Conservation (phyloP, 2,113 vertebrate genomes). For the Nesoenas mayeri region DNA sequence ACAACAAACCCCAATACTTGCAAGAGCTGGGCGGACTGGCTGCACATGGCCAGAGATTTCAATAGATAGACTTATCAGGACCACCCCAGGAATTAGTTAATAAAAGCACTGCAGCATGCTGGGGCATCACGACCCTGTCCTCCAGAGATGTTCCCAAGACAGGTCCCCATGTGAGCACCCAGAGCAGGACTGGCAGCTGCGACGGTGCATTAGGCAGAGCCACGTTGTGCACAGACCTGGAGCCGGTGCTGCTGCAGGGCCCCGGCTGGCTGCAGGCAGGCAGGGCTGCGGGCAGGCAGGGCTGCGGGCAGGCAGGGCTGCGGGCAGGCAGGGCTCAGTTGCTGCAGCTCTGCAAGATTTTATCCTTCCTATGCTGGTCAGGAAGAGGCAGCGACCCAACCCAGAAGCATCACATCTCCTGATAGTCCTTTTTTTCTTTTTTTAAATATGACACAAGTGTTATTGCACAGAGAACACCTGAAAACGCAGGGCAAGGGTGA, state of each 20-base stretch:
- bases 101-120: neutral
- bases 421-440: neutral
- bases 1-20: accelerated
- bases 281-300: accelerated
- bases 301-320: no score
- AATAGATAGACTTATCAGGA: no score
- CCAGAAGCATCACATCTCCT: neutral
- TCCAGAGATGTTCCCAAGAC: neutral
- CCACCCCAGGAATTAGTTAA: neutral
- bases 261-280: accelerated
- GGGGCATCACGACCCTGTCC: accelerated
- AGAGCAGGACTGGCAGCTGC: accelerated
- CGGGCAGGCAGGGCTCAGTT: no score
- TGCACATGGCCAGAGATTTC: neutral
- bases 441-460: neutral
- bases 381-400: neutral
- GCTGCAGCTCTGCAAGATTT: neutral
- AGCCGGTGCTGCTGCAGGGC: neutral
- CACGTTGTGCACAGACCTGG: neutral
- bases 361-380: neutral
- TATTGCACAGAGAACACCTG: neutral
- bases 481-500: neutral
- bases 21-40: neutral
- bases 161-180: neutral
- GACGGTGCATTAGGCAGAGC: neutral